A percentile compares a stretch with the other conserved stretches of the same genome.
These are phyloP conservation scores for Orchestia grillus DNA, from an alignment of 1,140 invertebrate genomes.

Conservation along the genomic window DNA sequence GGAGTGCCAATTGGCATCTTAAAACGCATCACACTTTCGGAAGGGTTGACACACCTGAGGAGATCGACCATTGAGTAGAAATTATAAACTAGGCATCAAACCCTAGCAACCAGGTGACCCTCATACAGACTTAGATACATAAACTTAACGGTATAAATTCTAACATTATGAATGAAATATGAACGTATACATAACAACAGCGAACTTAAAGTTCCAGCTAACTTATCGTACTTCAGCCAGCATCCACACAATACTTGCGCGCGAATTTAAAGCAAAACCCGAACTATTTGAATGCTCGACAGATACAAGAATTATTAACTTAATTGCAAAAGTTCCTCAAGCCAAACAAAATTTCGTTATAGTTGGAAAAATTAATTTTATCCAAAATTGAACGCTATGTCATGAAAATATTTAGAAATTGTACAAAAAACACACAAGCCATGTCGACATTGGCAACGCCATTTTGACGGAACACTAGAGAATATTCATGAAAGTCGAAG, in stretches of 20 bases:
- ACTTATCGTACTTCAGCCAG: conserved; percentile 35
- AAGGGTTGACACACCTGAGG: conserved; percentile 47
- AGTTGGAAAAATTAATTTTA: background rate
- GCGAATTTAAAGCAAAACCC: conserved; percentile 42
- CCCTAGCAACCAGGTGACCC: background rate
- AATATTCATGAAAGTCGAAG: background rate
- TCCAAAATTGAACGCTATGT: background rate
- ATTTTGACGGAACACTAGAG: background rate
- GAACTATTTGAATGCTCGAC: background rate
- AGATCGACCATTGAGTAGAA: background rate
- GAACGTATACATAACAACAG: background rate
- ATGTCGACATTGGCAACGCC: background rate
- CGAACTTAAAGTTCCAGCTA: background rate
- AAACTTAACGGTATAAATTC: background rate
- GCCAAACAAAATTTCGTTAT: background rate
- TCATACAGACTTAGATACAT: background rate
- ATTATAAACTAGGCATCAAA: background rate
- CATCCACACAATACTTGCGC: background rate
- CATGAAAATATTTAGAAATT: background rate
- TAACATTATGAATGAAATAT: background rate
- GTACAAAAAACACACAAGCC: background rate
- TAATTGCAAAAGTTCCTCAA: background rate
- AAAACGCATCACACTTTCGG: background rate
- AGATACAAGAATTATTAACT: background rate
- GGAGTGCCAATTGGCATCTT: conserved; percentile 26